Conservation (phyloP, 2,113 vertebrate species). For the Macquaria australasica region DNA sequence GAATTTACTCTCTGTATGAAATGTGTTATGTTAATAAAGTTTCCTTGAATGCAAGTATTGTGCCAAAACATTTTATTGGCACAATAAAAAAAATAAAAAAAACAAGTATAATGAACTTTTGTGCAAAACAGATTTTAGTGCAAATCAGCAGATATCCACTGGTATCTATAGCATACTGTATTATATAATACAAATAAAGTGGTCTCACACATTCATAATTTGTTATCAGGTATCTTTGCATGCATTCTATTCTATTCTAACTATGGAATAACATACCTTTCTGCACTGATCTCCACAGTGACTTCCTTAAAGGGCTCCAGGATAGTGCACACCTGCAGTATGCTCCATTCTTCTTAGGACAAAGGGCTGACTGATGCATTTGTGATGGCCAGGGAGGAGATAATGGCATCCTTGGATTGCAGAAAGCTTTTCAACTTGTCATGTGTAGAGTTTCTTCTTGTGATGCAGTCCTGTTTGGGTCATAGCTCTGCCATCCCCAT, state of each 20-base stretch:
- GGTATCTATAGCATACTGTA: no score
- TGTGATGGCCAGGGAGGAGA: slow-evolving; percentile 10
- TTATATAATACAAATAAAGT: no score
- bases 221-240: no score
- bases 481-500: slow-evolving; percentile 30
- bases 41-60: no score
- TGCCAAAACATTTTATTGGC: no score
- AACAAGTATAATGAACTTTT: no score
- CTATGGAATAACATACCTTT: slow-evolving; percentile 10
- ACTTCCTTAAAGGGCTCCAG: slow-evolving; percentile 1
- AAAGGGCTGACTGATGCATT: slow-evolving; percentile 14
- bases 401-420: background rate
- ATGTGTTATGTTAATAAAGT: no score
- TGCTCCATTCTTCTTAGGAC: slow-evolving; percentile 29
- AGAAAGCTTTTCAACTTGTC: slow-evolving; percentile 4
- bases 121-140: no score
- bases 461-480: slow-evolving; percentile 49
- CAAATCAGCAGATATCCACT: no score
- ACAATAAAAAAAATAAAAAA: no score
- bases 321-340: slow-evolving; percentile 20
- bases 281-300: background rate
- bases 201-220: no score
- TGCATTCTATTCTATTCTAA: background rate
- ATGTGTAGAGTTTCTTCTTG: slow-evolving; percentile 46
- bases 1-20: no score